phyloP scores from a whole-genome alignment of 2,888 invertebrate species.

The Dione juno region DNA sequence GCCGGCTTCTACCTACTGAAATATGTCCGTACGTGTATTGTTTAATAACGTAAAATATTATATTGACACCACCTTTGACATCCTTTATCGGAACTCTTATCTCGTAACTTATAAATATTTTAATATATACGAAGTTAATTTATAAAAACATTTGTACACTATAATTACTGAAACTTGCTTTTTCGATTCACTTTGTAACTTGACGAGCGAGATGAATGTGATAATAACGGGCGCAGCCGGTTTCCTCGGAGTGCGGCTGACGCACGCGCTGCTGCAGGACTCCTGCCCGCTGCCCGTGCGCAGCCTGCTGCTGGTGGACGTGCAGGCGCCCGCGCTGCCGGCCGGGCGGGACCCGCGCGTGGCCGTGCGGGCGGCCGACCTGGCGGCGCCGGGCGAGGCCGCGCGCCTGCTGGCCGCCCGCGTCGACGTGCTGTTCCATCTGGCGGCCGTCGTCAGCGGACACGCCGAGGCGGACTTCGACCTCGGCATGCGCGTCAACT shows the following conservation, averaged over 20 bases:
- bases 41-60: background rate
- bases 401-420: constrained; percentile 53
- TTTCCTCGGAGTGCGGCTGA: constrained; percentile 61
- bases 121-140: background rate
- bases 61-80: background rate
- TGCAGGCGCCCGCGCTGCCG: constrained; percentile 31
- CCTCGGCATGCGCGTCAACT: constrained; percentile 66
- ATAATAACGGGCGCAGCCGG: constrained; percentile 70
- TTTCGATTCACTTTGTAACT: background rate
- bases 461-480: constrained; percentile 72
- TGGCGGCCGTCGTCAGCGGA: constrained; percentile 75
- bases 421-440: constrained; percentile 63
- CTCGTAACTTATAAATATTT: constrained; percentile 2
- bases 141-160: background rate
- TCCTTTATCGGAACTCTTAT: constrained; percentile 1
- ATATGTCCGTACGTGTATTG: background rate
- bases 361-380: constrained; percentile 51
- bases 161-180: background rate
- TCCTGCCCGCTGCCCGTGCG: constrained; percentile 52
- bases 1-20: no score
- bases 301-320: constrained; percentile 56
- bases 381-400: constrained; percentile 54
- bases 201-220: constrained; percentile 57
- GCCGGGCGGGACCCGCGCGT: constrained; percentile 53
- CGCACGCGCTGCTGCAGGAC: constrained; percentile 53